phyloP scores from a whole-genome alignment of 2,888 invertebrate genomes.

The Autographa gamma region DNA sequence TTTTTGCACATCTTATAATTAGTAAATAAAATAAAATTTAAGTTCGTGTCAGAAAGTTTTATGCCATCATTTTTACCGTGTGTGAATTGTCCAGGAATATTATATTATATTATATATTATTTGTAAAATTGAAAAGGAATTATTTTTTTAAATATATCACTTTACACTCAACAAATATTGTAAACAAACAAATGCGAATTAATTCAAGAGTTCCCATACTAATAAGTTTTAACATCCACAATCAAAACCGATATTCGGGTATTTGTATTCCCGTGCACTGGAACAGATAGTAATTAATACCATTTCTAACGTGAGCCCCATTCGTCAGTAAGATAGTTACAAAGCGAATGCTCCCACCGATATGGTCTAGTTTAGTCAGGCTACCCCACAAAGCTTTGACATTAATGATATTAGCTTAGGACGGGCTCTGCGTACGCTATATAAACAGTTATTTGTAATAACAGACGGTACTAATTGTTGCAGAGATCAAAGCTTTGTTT shows the following conservation, averaged over 20 bases:
- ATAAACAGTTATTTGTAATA: slow-evolving; percentile 32
- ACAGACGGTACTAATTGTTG: slow-evolving; percentile 16
- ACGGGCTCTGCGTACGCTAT: slow-evolving; percentile 35
- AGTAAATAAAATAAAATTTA: no score
- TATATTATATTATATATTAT: no score
- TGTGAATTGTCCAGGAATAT: no score
- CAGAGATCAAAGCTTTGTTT: slow-evolving; percentile 21
- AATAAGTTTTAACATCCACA: no score
- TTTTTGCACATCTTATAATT: background rate
- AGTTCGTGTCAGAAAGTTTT: no score
- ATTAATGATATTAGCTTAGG: slow-evolving; percentile 51
- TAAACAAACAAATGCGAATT: no score
- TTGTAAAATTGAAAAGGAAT: no score
- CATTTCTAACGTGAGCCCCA: slow-evolving; percentile 28
- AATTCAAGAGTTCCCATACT: no score
- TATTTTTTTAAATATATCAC: no score
- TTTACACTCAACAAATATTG: no score
- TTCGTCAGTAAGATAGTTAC: slow-evolving; percentile 46
- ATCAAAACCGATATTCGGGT: no score
- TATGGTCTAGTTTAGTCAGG: slow-evolving; percentile 51
- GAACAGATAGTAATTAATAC: slow-evolving; percentile 15
- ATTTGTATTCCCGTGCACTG: background rate
- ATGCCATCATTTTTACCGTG: no score
- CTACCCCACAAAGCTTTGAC: slow-evolving; percentile 48
- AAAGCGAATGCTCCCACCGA: slow-evolving; percentile 47